A percentile compares a stretch with the other conserved stretches of the same genome.
Evolutionary conservation across 2,113 vertebrate species (phyloP).

Genomic region (Turdus rufiventris): DNA sequence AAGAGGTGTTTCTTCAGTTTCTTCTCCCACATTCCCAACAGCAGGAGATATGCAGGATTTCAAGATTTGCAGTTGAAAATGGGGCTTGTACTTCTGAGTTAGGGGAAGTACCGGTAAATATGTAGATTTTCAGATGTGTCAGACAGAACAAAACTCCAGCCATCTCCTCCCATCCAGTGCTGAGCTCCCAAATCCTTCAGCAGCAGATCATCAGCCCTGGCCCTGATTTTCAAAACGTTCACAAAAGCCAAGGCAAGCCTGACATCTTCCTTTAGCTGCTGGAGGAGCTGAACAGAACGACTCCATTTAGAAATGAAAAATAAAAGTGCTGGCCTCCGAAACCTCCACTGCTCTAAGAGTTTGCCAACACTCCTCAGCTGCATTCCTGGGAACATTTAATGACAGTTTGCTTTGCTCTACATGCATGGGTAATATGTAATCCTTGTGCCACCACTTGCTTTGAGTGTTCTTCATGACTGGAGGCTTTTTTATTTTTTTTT

Average conservation of each 20-base stretch:
- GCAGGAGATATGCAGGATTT: background rate
- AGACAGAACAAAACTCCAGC: background rate
- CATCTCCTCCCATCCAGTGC: background rate
- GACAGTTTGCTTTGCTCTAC: slow-evolving; percentile 38
- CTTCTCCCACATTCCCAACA: background rate
- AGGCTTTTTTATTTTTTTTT: slow-evolving; percentile 22
- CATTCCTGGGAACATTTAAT: slow-evolving; percentile 9
- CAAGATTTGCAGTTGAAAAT: background rate
- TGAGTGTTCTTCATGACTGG: slow-evolving; percentile 46
- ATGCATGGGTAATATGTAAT: slow-evolving; percentile 18
- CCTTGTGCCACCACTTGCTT: slow-evolving; percentile 40
- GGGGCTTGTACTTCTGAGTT: background rate
- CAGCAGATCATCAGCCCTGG: background rate
- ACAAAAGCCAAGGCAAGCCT: background rate
- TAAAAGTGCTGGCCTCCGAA: background rate
- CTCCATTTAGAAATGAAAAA: background rate
- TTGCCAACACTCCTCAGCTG: background rate
- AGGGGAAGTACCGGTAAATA: background rate
- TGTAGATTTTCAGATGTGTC: background rate
- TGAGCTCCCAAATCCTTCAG: background rate
- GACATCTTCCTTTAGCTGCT: background rate
- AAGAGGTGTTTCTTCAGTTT: background rate
- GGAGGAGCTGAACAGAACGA: background rate
- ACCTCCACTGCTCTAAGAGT: background rate
- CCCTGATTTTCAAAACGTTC: background rate